Evolutionary conservation across 2,888 invertebrate genomes (phyloP), one percentile per base, ranked within the genome.

Genomic region (Ophion obscuratus): DNA sequence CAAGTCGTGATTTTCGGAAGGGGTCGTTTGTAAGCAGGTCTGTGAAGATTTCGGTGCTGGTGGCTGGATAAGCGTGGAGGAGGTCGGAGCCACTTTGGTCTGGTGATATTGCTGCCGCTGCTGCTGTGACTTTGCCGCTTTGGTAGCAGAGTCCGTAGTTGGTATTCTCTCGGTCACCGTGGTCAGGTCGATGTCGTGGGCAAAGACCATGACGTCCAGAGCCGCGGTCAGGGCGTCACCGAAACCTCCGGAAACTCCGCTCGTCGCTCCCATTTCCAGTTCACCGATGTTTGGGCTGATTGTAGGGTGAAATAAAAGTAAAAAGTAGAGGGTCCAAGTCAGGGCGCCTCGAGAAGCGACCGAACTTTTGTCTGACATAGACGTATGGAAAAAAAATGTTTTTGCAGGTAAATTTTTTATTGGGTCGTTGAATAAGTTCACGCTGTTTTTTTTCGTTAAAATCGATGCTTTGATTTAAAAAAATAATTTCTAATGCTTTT

Each of bases 171-270:
- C 91, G 88, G 87, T 89, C 87, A 81, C 89, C 75, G 90, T 79
- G 77, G 92, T 91, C 88, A 96, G 92, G 88, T 96, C 96, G 82
- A 97, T 94, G 92, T 98, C 97, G 89, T 96, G 96, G 11, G 97
- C 97, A 94, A 97, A 97, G 0, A 97, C 97, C 95, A 98, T 97
- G 88, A 97, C 97, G 92, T 97, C 97, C 80, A 98, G 95, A 0
- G 98, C 97, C 17, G 97, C 96, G 4, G 96, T 96, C 67, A 98
- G 94, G 0, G 97, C 97, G 47, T 95, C 96, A 61, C 95, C 95
- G 89, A 95, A 95, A 81, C 95, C 95, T 74, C 94, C 92, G 62
- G 92, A 90, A 71, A 92, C 91, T 76, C 88, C 89, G 74, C 83
- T 86, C 87, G 88, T 83, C 70, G 85, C 88, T 75, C 86, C 88